These are phyloP conservation scores for Archips xylosteana DNA, from an alignment of 2,888 invertebrate species.

Conservation along the genomic window DNA sequence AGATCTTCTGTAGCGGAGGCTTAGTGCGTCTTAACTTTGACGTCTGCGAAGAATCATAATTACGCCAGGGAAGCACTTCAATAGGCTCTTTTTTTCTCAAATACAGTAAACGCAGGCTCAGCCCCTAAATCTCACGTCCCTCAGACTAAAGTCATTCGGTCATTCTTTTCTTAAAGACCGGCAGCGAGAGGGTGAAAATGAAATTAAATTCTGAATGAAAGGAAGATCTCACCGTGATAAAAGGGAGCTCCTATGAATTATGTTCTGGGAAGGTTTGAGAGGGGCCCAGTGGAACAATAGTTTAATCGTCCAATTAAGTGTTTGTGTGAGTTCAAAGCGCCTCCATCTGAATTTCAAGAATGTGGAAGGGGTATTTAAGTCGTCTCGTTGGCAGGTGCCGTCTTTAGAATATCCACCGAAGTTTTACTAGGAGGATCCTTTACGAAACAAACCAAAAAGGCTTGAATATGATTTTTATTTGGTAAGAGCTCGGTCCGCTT, in stretches of 20 bases:
- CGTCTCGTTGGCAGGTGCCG: slow-evolving; percentile 31
- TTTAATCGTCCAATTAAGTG: slow-evolving; percentile 83
- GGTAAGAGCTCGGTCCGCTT: background rate
- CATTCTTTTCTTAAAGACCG: slow-evolving; percentile 78
- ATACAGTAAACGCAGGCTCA: slow-evolving; percentile 59
- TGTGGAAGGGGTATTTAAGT: slow-evolving; percentile 51
- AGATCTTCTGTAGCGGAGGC: background rate
- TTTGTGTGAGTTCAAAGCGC: slow-evolving; percentile 70
- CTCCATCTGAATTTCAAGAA: slow-evolving; percentile 58
- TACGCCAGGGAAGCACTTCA: slow-evolving; percentile 39
- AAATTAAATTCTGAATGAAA: slow-evolving; percentile 84
- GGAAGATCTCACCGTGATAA: slow-evolving; percentile 76
- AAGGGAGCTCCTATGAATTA: slow-evolving; percentile 80
- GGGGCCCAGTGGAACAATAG: slow-evolving; percentile 78
- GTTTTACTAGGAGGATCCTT: background rate
- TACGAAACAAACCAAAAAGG: background rate
- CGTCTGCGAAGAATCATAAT: slow-evolving; percentile 42
- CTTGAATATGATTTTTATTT: background rate
- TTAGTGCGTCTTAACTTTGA: slow-evolving; percentile 37
- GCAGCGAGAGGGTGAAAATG: slow-evolving; percentile 78
- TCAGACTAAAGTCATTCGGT: slow-evolving; percentile 73
- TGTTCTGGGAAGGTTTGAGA: slow-evolving; percentile 69
- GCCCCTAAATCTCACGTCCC: slow-evolving; percentile 66
- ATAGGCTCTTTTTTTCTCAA: slow-evolving; percentile 34
- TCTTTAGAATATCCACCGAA: background rate